Evolutionary conservation across 2,797 vertebrate genomes (phyloP).

Genomic region (Sebastes diaconus): DNA sequence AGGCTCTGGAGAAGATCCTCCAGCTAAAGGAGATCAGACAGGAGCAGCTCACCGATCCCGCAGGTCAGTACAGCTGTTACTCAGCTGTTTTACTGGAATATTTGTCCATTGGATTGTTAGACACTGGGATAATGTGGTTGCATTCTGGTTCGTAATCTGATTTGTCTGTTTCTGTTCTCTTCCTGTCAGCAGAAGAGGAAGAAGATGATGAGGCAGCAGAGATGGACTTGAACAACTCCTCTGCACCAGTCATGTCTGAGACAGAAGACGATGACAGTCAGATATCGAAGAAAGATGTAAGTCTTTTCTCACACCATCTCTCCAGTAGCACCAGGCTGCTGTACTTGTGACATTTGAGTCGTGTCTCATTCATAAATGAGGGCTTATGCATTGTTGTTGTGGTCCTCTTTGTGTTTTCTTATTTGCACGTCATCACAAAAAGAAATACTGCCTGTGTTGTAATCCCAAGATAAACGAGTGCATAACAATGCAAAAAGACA

Average conservation of each 20-base stretch:
- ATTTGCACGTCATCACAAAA: no score
- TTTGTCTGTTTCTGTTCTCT: background rate
- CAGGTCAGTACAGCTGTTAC: conserved; percentile 61
- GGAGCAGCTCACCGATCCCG: conserved; percentile 86
- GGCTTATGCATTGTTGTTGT: background rate
- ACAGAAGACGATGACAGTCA: conserved; percentile 85
- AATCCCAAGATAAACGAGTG: background rate
- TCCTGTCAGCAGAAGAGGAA: conserved; percentile 73
- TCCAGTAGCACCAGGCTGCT: background rate
- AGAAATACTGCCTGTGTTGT: background rate
- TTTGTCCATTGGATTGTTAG: background rate
- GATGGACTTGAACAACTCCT: conserved; percentile 73
- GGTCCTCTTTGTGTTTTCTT: no score
- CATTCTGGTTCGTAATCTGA: background rate
- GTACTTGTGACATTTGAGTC: background rate
- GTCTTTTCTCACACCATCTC: background rate
- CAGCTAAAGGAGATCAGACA: conserved; percentile 95
- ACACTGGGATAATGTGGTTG: background rate
- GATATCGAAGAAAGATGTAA: conserved; percentile 90
- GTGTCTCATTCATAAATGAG: background rate
- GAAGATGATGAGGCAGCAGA: conserved; percentile 83
- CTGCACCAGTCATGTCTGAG: conserved; percentile 81
- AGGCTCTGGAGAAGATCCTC: conserved; percentile 94
- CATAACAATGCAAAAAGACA: background rate
- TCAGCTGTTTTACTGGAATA: background rate